Base-by-base conservation (phyloP, 2,113 vertebrate genomes). In the Ochotona princeps region DNA sequence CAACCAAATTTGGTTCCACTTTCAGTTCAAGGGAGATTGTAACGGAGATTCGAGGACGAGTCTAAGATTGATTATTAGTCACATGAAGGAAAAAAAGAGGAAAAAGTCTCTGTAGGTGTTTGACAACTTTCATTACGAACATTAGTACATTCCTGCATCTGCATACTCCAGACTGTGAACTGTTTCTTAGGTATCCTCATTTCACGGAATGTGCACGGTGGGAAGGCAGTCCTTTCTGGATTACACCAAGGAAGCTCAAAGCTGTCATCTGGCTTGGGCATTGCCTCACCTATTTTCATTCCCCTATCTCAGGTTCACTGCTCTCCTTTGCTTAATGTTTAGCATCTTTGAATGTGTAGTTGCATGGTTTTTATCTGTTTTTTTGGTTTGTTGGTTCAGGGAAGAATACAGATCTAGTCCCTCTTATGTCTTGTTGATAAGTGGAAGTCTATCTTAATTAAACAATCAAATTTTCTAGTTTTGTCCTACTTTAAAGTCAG, bases 361-460 rank as follows among this genome's bases (percentile, higher is more conserved):
- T 74, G 72, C 15, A 49, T 1, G 6, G 65, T 78, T 75, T 80
- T 91, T n/a, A 1, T 90, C 21, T 65, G 25, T 44, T 0, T 20
- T 81, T 87, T 69, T 38, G 25, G 17, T 44, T 44, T 44, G 38
- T 32, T 86, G 20, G 74, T 86, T 84, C 32, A 11, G 1, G 38
- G 70, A 81, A 1, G 1, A 90, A 17, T 6, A 18, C 65, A 57
- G 86, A 90, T 82, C 17, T 25, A 54, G 23, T 69, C 38, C 2
- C 28, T 69, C 49, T 66, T 61, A 61, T n/a, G 60, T 63, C n/a
- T 4, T 74, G 12, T 75, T 81, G 44, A 20, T 57, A 78, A 81
- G 17, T 75, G 1, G 57, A 87, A 82, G 8, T 92, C 61, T 81
- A 23, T 51, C 90, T 90, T 76, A 79, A 76, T 86, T 82, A 32